A percentile compares a stretch with the other conserved stretches of the same genome.
Conservation (phyloP, 1,140 invertebrate genomes). For the Ridgeia piscesae region DNA sequence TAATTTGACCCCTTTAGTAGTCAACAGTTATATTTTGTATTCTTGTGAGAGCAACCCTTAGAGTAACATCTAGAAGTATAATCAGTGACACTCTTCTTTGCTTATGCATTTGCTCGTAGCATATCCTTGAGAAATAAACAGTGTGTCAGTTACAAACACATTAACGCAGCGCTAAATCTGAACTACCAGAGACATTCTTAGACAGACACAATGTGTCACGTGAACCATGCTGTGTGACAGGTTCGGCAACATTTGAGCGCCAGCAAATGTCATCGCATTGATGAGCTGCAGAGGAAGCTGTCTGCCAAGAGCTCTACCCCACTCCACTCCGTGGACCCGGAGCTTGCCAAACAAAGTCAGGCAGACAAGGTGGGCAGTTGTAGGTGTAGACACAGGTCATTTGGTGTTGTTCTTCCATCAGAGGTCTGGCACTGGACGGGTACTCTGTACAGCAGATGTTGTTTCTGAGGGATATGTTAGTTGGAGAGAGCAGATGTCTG, state of each 20-base stretch:
- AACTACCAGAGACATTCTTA: conserved; percentile 7
- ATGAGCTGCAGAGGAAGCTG: conserved; percentile 60
- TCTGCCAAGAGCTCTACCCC: conserved; percentile 28
- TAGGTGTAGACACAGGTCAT: conserved; percentile 21
- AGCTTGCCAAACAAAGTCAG: neutral
- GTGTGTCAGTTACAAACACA: neutral
- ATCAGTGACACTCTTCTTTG: neutral
- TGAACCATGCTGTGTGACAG: conserved; percentile 30
- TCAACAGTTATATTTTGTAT: neutral
- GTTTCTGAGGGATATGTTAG: neutral
- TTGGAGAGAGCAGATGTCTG: too few relatives aligned
- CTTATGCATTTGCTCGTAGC: neutral
- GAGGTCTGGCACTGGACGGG: neutral
- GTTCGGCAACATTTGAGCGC: conserved; percentile 66
- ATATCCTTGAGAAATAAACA: neutral
- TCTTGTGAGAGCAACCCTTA: neutral
- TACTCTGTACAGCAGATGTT: neutral
- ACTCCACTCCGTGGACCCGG: conserved; percentile 12
- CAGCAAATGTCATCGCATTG: conserved; percentile 57
- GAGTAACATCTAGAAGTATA: neutral
- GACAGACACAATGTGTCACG: conserved; percentile 8
- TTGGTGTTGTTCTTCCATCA: too few relatives aligned
- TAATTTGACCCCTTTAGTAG: too few relatives aligned
- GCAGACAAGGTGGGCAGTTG: neutral
- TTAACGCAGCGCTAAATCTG: neutral